These are phyloP conservation scores for Melanostoma scalare DNA, from an alignment of 2,888 invertebrate species.

Conservation along the genomic window DNA sequence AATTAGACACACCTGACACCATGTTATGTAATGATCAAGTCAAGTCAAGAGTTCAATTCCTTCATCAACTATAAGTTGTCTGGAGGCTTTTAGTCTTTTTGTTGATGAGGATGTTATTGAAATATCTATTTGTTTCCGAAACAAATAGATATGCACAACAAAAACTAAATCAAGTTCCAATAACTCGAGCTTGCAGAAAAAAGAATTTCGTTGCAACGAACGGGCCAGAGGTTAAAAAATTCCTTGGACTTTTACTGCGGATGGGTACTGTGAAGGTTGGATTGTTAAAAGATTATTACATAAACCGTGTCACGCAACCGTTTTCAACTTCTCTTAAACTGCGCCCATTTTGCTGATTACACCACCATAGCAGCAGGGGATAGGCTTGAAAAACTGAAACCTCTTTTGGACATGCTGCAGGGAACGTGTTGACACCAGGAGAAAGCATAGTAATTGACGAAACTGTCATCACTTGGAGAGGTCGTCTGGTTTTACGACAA, in stretches of 20 bases:
- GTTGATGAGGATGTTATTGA: no score
- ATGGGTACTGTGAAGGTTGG: constrained; percentile 64
- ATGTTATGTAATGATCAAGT: no score
- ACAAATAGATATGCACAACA: no score
- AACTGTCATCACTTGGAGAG: constrained; percentile 63
- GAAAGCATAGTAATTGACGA: constrained; percentile 56
- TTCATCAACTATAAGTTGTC: no score
- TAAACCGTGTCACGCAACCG: constrained; percentile 58
- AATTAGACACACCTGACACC: no score
- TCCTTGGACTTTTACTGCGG: constrained; percentile 61
- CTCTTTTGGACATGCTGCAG: constrained; percentile 38
- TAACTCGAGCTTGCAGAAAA: no score
- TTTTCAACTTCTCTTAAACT: constrained; percentile 55
- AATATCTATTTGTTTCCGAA: no score
- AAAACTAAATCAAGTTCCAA: no score
- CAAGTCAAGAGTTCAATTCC: no score
- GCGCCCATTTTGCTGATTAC: constrained; percentile 48
- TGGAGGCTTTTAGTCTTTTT: no score
- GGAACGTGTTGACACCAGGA: constrained; percentile 42
- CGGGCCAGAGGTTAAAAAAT: constrained; percentile 51
- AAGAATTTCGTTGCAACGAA: no score
- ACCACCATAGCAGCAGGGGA: constrained; percentile 35
- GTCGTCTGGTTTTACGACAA: constrained; percentile 62
- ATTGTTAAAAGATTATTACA: constrained; percentile 49
- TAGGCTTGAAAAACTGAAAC: constrained; percentile 44